Base-by-base conservation (phyloP, 2,797 vertebrate genomes). In the Pteropus rufus region DNA sequence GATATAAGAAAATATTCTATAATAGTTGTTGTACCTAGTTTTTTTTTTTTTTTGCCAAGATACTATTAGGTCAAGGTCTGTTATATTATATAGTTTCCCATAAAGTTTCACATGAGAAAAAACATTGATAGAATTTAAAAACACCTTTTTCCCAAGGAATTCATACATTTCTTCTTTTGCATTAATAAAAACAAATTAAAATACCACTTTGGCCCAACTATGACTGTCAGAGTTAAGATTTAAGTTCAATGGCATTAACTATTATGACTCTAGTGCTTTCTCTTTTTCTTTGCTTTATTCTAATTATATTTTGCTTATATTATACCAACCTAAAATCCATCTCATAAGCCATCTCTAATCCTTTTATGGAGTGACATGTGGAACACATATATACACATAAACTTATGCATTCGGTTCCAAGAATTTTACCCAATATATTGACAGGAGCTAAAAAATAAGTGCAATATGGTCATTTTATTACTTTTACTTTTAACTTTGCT, bases 141-240 rank as follows among this genome's bases (percentile, higher is more conserved):
- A 73, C n/a, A 69, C 2, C 1, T 81, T 77, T 84, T n/a, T n/a
- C 24, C 36, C 46, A 75, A 75, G 39, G 81, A 72, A 81, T 3
- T 29, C 16, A 54, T 60, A 75, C 11, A 67, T 90, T 96, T 72
- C 23, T 83, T 49, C 24, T 79, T 96, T 82, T 75, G 62, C 18
- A 65, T 93, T 80, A 93, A 92, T 26, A n/a, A 96, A n/a, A 91
- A 49, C 39, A 95, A 95, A 91, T 93, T 87, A 95, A 88, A 94
- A 87, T 76, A 44, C 60, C 49, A 77, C 34, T 36, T 3, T 90
- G 65, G 18, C 76, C 24, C 56, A 79, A 76, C 21, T 21, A 5
- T 81, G 29, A 39, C 21, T 79, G 1, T 65, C 8, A 49, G 12
- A 85, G 9, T 87, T 82, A 93, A 89, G 93, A 64, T 10, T 31